Base-by-base conservation (phyloP, 2,797 vertebrate species). In the Typhlichthys subterraneus region DNA sequence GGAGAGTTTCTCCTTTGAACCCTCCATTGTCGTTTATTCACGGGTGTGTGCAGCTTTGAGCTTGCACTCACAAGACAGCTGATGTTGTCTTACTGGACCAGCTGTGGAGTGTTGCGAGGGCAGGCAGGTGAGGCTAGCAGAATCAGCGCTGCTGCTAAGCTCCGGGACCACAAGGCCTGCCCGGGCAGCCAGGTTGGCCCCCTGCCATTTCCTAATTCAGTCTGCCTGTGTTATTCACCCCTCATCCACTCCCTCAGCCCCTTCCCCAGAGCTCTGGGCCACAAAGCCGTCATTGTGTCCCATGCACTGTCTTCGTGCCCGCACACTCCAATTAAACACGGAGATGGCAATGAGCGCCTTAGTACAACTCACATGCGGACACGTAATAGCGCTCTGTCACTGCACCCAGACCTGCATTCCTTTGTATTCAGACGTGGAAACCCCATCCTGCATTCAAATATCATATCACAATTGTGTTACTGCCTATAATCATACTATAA, bases 251-350 rank as follows among this genome's bases (percentile, higher is more conserved):
- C 63, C 83, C 67, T 59, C 85, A 83, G 77, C 78, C 57, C 89
- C 88, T 84, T 82, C 85, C 82, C 87, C 78, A 76, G 23, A 29
- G 23, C 85, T 69, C 63, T 65, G 79, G 78, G 80, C 91, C 92
- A 95, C 95, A 98, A 95, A 96, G 94, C 84, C 87, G 86, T 89
- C 91, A 93, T 96, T 98, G 94, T 97, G 88, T 80, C 73, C 42
- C 62, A 82, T 72, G 77, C 79, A 63, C 69, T 78, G 81, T 85
- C 76, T 79, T 77, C 59, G 78, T 91, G 88, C 87, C 82, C 86
- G 91, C 91, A 92, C 89, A 76, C 77, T 88, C 92, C 93, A 93
- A 89, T 95, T 90, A 93, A 93, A 93, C 90, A 92, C 80, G 71
- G 86, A 91, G 91, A 85, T 91, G 90, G 72, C 89, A 93, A 89